Evolutionary conservation across 2,888 invertebrate species (phyloP).

Genomic region (Apotomis betuletana): DNA sequence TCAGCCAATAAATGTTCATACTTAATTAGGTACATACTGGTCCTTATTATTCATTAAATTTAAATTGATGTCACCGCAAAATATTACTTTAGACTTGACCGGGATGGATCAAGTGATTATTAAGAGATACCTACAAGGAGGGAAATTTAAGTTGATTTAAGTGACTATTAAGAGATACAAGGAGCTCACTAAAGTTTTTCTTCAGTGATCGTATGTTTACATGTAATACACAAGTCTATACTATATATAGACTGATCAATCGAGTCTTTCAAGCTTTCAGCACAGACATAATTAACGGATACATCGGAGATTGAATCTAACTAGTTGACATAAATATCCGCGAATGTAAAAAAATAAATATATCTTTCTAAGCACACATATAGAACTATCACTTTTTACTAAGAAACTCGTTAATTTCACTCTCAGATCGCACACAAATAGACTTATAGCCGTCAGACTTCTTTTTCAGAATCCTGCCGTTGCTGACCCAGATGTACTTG

Average conservation of each 20-base stretch:
- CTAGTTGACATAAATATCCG: constrained; percentile 3
- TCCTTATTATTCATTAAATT: constrained; percentile 18
- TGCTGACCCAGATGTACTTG: constrained; percentile 7
- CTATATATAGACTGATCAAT: no score
- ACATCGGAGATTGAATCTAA: background rate
- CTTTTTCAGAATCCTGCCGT: constrained; percentile 13
- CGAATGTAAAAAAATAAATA: constrained; percentile 12
- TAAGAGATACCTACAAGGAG: background rate
- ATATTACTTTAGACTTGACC: constrained; percentile 1
- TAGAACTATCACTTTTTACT: background rate
- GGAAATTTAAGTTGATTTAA: background rate
- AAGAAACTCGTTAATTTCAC: background rate
- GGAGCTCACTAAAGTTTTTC: background rate
- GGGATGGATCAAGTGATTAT: constrained; percentile 10
- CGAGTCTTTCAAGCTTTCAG: no score
- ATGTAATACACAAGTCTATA: background rate
- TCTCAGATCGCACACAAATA: constrained; percentile 7
- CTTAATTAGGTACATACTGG: constrained; percentile 10
- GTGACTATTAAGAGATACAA: background rate
- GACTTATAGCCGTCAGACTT: background rate
- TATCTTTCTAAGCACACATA: background rate
- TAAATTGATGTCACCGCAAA: constrained; percentile 37
- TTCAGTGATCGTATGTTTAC: constrained; percentile 2
- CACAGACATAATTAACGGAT: no score
- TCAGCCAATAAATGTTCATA: constrained; percentile 38